Conservation (phyloP, 2,888 invertebrate genomes). For the Campoplex nolae region DNA sequence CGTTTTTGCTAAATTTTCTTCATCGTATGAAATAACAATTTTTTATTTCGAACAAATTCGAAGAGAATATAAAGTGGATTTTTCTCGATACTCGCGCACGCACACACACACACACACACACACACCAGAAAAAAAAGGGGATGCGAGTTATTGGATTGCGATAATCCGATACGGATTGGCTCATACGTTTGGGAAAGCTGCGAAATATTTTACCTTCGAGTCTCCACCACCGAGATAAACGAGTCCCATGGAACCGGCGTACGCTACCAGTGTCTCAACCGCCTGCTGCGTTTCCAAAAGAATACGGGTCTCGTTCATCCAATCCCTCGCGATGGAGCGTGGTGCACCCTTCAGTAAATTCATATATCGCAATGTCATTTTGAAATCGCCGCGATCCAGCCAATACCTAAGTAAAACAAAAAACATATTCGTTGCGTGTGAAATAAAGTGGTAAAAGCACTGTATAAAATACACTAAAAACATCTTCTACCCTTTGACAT, state of each 20-base stretch:
- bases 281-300: constrained; percentile 96
- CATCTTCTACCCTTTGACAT: no score
- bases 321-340: constrained; percentile 92
- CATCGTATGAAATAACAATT: neutral
- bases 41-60: neutral
- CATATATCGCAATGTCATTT: constrained; percentile 94
- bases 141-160: neutral
- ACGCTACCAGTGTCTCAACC: constrained; percentile 94
- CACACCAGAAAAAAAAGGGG: neutral
- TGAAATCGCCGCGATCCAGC: constrained; percentile 95
- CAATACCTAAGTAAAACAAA: constrained; percentile 88
- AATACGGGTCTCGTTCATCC: constrained; percentile 94
- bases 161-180: constrained; percentile 40
- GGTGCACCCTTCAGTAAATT: constrained; percentile 96
- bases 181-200: constrained; percentile 25
- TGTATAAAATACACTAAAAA: neutral
- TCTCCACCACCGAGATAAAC: constrained; percentile 84
- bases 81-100: neutral
- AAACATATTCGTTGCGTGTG: neutral
- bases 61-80: neutral
- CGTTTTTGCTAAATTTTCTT: neutral
- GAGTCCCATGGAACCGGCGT: constrained; percentile 92
- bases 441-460: neutral
- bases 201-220: constrained; percentile 75
- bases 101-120: neutral